Evolutionary conservation across 2,797 vertebrate genomes (phyloP), one percentile per base, ranked within the genome.

Genomic region (Pangasius macronema): DNA sequence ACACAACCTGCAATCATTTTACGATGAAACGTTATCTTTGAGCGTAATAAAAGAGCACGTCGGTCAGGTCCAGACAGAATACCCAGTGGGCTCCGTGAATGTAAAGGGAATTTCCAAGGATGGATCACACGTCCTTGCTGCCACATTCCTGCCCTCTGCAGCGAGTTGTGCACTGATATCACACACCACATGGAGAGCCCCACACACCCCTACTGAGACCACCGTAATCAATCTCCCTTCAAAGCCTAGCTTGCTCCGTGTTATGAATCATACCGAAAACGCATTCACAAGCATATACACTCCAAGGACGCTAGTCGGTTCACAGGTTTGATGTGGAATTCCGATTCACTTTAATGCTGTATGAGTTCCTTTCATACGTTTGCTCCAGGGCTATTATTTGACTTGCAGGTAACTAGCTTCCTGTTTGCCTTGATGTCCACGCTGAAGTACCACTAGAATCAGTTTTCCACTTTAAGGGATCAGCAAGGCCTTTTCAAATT

Each of bases 61-160:
- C 20, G 85, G 73, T 91, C 89, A 73, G 80, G 89, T 88, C 83
- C 83, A 89, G 85, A 85, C 88, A 88, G 79, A 89, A 88, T 85
- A 36, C 67, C 73, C 65, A 42, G 55, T 53, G 85, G 72, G 68
- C 39, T 59, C 72, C n/a, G 61, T 11, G n/a, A 86, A 81, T 27
- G 68, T 87, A 88, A 86, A 88, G 88, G 90, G 90, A 85, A 89
- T 88, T 89, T 91, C 88, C 88, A 87, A 46, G 22, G 84, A 68
- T 63, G 67, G 87, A 87, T 89, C 87, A 88, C 83, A 86, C 86
- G 57, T 55, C 1, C 82, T 59, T 24, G 67, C 53, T 88, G 86
- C 86, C 85, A 87, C 85, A 89, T 89, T 91, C 88, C 85, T 91
- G 77, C 72, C 65, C 46, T 90, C 79, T 88, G 73, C 87, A 86